Percentiles rank a stretch among this genome's conserved stretches.
These are phyloP conservation scores for Lates calcarifer DNA, from an alignment of 2,113 vertebrate genomes.

Conservation along the genomic window DNA sequence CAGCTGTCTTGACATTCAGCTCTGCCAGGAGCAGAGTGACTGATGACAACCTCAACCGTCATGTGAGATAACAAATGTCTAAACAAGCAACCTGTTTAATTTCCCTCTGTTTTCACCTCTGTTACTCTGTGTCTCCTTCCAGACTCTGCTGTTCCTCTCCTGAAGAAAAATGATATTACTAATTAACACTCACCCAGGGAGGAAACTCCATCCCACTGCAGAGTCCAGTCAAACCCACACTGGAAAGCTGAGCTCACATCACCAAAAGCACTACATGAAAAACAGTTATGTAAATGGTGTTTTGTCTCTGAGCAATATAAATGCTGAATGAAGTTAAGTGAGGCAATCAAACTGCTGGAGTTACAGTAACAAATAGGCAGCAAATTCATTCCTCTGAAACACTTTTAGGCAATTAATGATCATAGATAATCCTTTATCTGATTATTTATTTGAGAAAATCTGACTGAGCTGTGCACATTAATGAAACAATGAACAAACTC, in stretches of 20 bases:
- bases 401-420: no score
- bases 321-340: background rate
- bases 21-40: background rate
- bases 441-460: no score
- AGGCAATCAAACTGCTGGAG: background rate
- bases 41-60: background rate
- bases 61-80: constrained; percentile 11
- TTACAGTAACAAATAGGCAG: background rate
- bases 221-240: background rate
- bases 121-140: background rate
- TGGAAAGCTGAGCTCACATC: background rate
- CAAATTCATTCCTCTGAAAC: background rate
- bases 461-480: background rate
- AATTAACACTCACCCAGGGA: constrained; percentile 15
- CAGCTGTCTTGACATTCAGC: constrained; percentile 6
- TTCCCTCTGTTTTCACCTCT: background rate
- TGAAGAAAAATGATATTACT: constrained; percentile 17
- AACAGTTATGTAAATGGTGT: background rate
- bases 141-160: constrained; percentile 16
- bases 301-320: background rate
- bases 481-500: background rate
- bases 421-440: no score
- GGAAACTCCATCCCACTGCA: background rate
- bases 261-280: background rate
- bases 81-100: constrained; percentile 17